Evolutionary conservation across 2,113 vertebrate species (phyloP).

Genomic region (Fulica atra): DNA sequence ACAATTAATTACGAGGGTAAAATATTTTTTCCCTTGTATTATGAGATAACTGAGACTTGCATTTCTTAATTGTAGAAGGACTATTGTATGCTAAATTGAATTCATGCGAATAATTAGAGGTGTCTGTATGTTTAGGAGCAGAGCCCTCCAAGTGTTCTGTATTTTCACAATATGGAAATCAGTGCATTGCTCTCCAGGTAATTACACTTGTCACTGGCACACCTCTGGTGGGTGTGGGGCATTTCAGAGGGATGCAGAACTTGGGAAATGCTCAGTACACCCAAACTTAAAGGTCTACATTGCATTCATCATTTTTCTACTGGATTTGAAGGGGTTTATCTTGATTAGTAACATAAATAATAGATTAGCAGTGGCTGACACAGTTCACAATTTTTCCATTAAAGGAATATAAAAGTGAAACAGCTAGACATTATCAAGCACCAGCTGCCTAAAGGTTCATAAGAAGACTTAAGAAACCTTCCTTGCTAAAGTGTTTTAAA

Average conservation of each 20-base stretch:
- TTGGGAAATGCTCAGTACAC: not conserved
- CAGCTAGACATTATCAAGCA: not conserved
- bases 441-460: not conserved
- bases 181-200: not conserved
- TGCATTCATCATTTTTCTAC: not conserved
- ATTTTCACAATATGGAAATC: not conserved
- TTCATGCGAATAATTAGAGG: conserved; percentile 3
- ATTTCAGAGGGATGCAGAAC: not conserved
- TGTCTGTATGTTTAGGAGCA: not conserved
- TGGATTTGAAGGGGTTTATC: not conserved
- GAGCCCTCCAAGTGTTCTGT: not conserved
- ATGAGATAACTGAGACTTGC: conserved; percentile 4
- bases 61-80: not conserved
- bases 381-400: not conserved
- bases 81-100: not conserved
- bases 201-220: not conserved
- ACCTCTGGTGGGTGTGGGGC: not conserved
- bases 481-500: not conserved
- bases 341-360: not conserved
- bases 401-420: not conserved
- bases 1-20: conserved; percentile 10
- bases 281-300: not conserved
- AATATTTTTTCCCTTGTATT: conserved; percentile 1
- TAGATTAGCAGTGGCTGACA: not conserved
- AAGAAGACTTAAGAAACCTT: not conserved